Conservation (phyloP, 2,113 vertebrate genomes). For the Psammodynastes pulverulentus region DNA sequence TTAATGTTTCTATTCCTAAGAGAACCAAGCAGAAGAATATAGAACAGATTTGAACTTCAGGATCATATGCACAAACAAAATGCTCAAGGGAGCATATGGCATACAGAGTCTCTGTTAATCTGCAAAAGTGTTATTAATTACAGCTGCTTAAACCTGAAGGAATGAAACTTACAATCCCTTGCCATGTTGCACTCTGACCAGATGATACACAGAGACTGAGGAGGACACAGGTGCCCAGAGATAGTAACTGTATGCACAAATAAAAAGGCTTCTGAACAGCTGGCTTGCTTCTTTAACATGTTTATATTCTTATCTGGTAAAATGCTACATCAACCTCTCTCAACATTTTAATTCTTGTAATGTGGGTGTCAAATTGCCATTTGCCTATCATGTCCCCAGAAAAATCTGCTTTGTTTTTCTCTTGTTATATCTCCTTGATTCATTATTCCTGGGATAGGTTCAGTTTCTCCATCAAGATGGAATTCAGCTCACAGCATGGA, state of each 20-base stretch:
- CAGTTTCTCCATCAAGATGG: not conserved
- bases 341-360: not conserved
- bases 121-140: not conserved
- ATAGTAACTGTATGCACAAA: not conserved
- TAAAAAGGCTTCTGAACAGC: not conserved
- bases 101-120: not conserved
- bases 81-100: not conserved
- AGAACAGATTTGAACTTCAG: not conserved
- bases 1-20: not conserved
- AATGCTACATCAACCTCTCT: not conserved
- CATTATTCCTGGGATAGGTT: not conserved
- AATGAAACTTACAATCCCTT: not conserved
- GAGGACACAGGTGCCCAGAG: not conserved
- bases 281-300: not conserved
- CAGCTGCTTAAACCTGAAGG: not conserved
- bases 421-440: not conserved
- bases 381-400: not conserved
- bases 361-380: not conserved
- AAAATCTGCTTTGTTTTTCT: not conserved
- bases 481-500: not conserved
- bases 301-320: not conserved
- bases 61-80: not conserved
- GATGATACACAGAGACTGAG: not conserved
- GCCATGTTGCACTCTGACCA: not conserved
- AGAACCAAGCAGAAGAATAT: not conserved